Evolutionary conservation across 92 coral and sea anemone genomes (phyloP).

Genomic region (Umimayanthus chanpuru): DNA sequence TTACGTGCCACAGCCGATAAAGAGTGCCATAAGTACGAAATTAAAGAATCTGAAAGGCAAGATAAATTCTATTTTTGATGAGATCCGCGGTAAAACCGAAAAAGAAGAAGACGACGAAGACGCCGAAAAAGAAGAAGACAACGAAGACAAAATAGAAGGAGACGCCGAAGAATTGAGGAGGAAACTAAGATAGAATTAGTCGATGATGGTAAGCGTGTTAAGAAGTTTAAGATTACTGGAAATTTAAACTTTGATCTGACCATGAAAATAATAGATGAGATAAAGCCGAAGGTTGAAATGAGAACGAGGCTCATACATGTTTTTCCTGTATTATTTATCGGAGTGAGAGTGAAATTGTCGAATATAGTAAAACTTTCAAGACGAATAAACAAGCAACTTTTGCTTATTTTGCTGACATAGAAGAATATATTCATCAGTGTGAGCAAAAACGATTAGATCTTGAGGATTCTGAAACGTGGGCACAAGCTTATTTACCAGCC

Average conservation of each 20-base stretch:
- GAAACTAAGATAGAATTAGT: not conserved
- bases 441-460: not conserved
- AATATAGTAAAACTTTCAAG: not conserved
- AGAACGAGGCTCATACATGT: not conserved
- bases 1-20: too few relatives aligned
- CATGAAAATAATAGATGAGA: not conserved
- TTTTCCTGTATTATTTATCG: not conserved
- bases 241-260: not conserved
- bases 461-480: too few relatives aligned
- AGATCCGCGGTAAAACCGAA: too few relatives aligned
- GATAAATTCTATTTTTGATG: too few relatives aligned
- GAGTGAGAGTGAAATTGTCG: not conserved
- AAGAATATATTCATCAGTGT: not conserved
- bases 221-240: not conserved
- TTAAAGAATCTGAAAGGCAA: too few relatives aligned
- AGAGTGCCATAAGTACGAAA: too few relatives aligned
- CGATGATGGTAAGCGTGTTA: not conserved
- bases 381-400: not conserved
- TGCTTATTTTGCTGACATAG: not conserved
- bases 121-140: too few relatives aligned
- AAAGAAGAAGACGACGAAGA: too few relatives aligned
- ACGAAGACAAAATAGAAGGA: too few relatives aligned
- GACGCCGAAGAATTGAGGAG: too few relatives aligned
- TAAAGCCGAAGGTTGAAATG: not conserved
- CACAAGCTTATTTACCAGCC: too few relatives aligned